These are phyloP conservation scores for Esox niger DNA, from an alignment of 2,113 vertebrate species.

Conservation along the genomic window DNA sequence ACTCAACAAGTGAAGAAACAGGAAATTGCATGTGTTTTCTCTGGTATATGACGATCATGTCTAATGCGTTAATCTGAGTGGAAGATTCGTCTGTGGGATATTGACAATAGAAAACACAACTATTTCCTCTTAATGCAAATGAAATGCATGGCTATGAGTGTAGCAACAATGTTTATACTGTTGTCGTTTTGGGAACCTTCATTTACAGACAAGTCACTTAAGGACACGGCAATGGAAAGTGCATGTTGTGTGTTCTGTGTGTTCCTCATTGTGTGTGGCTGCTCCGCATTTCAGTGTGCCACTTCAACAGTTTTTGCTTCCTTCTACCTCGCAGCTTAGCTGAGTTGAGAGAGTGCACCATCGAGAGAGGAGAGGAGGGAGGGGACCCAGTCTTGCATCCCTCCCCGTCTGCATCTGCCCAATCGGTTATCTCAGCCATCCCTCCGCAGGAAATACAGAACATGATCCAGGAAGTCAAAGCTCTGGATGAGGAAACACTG, in stretches of 20 bases:
- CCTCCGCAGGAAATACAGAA: conserved; percentile 76
- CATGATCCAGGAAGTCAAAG: conserved; percentile 86
- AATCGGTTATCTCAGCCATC: conserved; percentile 85
- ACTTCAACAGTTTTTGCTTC: not conserved
- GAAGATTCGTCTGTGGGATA: not conserved
- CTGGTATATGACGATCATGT: conserved; percentile 18
- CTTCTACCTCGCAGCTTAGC: conserved; percentile 77
- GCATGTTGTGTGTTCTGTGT: not conserved
- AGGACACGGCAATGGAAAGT: not conserved
- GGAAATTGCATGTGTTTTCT: conserved; percentile 30
- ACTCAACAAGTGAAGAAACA: conserved; percentile 16
- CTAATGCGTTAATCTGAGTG: not conserved
- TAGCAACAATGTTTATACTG: not conserved
- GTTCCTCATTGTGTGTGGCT: not conserved
- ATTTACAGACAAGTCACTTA: too few species aligned
- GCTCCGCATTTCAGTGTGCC: not conserved
- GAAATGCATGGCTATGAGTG: not conserved
- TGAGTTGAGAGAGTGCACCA: conserved; percentile 78
- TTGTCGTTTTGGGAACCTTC: too few species aligned
- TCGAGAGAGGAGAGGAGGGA: conserved; percentile 59
- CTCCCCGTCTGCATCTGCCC: conserved; percentile 58
- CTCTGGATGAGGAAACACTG: conserved; percentile 80
- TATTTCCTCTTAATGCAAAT: not conserved
- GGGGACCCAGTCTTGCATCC: conserved; percentile 35
- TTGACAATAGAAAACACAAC: not conserved